Evolutionary conservation across 2,113 vertebrate species (phyloP).

Genomic region (Sebastes fasciatus): DNA sequence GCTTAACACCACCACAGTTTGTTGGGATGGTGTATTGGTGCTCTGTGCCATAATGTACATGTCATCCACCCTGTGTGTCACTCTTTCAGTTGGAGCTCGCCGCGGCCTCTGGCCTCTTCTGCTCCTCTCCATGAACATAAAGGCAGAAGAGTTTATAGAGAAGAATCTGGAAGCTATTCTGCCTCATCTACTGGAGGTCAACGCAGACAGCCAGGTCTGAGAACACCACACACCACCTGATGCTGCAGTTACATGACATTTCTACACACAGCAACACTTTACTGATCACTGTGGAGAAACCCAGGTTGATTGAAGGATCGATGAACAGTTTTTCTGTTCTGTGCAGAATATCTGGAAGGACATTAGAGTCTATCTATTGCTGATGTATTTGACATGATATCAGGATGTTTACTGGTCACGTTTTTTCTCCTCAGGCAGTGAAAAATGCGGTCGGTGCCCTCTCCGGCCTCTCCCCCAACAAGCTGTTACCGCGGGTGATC

Average conservation of each 20-base stretch:
- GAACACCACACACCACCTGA: background rate
- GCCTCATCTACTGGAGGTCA: slow-evolving; percentile 85
- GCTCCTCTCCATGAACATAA: slow-evolving; percentile 91
- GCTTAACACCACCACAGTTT: background rate
- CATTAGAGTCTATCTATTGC: no score
- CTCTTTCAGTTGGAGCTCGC: slow-evolving; percentile 85
- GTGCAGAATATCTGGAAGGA: no score
- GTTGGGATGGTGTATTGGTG: background rate
- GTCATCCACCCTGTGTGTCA: background rate
- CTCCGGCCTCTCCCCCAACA: slow-evolving; percentile 87
- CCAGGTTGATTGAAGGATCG: background rate
- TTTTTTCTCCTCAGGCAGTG: slow-evolving; percentile 71
- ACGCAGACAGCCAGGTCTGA: slow-evolving; percentile 86
- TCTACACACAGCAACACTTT: background rate
- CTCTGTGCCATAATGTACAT: background rate
- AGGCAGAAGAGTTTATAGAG: slow-evolving; percentile 89
- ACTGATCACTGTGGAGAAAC: background rate
- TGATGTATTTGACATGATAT: background rate
- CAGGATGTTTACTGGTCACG: background rate
- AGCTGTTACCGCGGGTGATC: slow-evolving; percentile 91
- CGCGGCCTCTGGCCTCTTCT: slow-evolving; percentile 90
- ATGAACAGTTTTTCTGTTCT: background rate
- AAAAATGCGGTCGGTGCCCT: slow-evolving; percentile 93
- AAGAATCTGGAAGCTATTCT: slow-evolving; percentile 90
- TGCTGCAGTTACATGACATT: background rate